Base-by-base conservation (phyloP, 2,797 vertebrate genomes). In the Gymnocypris eckloni region DNA sequence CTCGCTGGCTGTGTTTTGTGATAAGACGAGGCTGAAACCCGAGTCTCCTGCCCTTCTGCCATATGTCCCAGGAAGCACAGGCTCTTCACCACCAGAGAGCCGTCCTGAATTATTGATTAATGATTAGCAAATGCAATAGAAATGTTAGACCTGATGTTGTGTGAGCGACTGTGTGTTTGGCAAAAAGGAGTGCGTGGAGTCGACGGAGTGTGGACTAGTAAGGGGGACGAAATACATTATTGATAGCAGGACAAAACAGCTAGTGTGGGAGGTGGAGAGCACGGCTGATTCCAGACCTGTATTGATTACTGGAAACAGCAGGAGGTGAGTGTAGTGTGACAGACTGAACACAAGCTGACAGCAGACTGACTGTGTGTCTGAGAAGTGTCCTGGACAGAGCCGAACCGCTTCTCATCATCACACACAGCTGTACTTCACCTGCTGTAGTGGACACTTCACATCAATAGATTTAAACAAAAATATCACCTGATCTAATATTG, bases 111-210 rank as follows among this genome's bases (percentile, higher is more conserved):
- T 98, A 99, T 99, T 99, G 97, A 99, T 98, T 96, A 97, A 94
- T 96, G 97, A 98, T 99, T 98, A 98, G 95, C 96, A 98, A 98
- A 98, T 98, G 97, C 97, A 96, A 97, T 97, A 95, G 96, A 98
- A 98, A 98, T 97, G 96, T 97, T 97, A 97, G 95, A 96, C 97
- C 96, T 96, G 95, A 96, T 88, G 86, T 85, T 43, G 71, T 83
- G 81, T 80, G 79, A 73, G 69, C 20, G 39, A 45, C 71, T 54
- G 67, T 39, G 78, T 59, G 81, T 80, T 77, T 78, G 83, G 86
- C 87, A 88, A 73, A 54, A 75, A 50, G 45, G 71, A 75, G 33
- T 2, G 8, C 20, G 18, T 25, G 45, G 91, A 91, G 90, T 91
- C 89, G 33, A 59, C 69, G 67, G 56, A 59, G 84, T 69, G 85